Evolutionary conservation across 2,797 vertebrate species (phyloP), one percentile per base, ranked within the genome.

Genomic region (Coranthus polyacanthus): DNA sequence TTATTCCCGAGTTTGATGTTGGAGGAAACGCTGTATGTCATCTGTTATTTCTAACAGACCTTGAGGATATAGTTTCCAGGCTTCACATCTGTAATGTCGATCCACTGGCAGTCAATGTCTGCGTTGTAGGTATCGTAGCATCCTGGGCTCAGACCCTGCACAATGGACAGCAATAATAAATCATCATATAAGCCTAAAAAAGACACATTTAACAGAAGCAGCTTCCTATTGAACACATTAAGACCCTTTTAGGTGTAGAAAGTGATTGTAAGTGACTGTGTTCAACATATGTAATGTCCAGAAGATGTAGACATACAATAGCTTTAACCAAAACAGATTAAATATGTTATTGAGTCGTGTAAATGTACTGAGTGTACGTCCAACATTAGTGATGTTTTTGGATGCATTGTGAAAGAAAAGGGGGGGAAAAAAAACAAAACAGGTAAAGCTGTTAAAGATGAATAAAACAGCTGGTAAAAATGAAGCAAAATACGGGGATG

Each of bases 41-140:
- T 80, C 55, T 84, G 62, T 57, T 71, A 49, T 85, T 69, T 68
- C 2, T 9, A 2, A 78, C 80, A 53, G 56, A 98, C 98, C 96
- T 98, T 99, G 62, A 99, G 94, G 86, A 97, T 92, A 78, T 97
- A 99, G 88, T 98, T 96, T 86, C 98, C 98, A 90, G 98, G 96
- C 79, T 97, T 93, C 70, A 99, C 96, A 77, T 99, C 98, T 85
- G 98, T 99, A 83, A 99, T 98, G 84, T 99, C 98, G 75, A 99
- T 98, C 98, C 98, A 99, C 52, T 99, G 98, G 86, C 98, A 99
- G 88, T 99, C 98, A 65, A 99, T 99, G 88, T 99, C 97, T 54
- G 98, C 98, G 38, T 97, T 98, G 72, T 99, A 99, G 43, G 97
- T 99, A 77, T 99, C 98, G 0, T 98, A 99, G 85, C 98, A 99